These are phyloP conservation scores for Fringilla coelebs DNA, from an alignment of 2,797 vertebrate genomes.

Conservation along the genomic window DNA sequence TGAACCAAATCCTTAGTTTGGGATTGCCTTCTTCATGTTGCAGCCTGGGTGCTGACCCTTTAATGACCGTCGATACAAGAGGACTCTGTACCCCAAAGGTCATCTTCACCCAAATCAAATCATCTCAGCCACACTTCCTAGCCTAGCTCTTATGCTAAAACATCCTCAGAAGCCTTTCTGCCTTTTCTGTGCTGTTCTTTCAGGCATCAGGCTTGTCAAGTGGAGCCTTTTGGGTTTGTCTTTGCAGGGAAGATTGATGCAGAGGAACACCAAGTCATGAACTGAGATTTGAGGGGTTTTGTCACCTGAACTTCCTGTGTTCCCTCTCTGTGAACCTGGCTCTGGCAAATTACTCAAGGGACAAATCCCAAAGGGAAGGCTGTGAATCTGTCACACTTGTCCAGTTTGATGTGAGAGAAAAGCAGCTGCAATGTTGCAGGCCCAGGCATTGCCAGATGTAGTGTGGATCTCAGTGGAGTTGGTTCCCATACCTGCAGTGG, in stretches of 20 bases:
- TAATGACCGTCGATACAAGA: background rate
- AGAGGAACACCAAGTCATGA: background rate
- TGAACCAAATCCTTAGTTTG: background rate
- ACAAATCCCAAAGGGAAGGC: background rate
- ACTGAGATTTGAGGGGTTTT: background rate
- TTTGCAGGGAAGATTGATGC: background rate
- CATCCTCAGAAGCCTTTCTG: background rate
- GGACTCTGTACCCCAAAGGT: background rate
- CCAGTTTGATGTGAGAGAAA: background rate
- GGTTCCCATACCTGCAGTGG: accelerated
- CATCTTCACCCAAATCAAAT: background rate
- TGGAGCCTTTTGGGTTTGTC: background rate
- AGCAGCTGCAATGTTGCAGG: background rate
- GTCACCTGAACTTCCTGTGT: background rate
- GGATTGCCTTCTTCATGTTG: background rate
- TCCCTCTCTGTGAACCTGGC: accelerated
- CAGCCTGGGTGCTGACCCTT: background rate
- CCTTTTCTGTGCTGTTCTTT: background rate
- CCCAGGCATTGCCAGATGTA: background rate
- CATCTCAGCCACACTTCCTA: background rate
- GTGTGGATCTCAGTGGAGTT: background rate
- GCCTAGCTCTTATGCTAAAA: background rate
- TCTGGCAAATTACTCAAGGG: background rate
- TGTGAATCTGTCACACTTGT: background rate
- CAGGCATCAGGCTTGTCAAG: background rate